A percentile compares a stretch with the other conserved stretches of the same genome.
phyloP scores from a whole-genome alignment of 2,113 vertebrate species.

The Neolamprologus modestus region DNA sequence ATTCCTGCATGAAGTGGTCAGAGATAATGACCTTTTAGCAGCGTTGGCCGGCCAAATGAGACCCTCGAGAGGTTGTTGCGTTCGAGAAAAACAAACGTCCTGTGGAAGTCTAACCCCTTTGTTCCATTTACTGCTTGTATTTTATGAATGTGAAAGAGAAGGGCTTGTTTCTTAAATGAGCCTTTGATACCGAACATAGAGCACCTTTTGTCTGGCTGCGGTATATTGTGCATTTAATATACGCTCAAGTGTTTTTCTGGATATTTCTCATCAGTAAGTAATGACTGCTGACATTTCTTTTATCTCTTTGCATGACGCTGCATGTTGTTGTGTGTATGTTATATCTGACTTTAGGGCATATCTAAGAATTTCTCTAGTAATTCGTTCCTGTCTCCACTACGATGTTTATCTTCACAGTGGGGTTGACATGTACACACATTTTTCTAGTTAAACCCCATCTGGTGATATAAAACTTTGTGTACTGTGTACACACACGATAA shows the following conservation, averaged over 20 bases:
- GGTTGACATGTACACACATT: slow-evolving; percentile 52
- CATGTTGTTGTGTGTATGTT: not conserved
- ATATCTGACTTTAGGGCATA: not conserved
- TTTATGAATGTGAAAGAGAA: not conserved
- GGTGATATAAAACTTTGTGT: slow-evolving; percentile 23
- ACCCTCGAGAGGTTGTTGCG: slow-evolving; percentile 43
- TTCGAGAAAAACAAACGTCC: slow-evolving; percentile 35
- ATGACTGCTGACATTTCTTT: not conserved
- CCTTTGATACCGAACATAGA: not conserved
- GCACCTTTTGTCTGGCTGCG: not conserved
- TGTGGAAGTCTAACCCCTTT: slow-evolving; percentile 36
- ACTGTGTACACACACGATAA: slow-evolving; percentile 17
- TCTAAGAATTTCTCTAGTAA: not conserved
- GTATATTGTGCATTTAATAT: not conserved
- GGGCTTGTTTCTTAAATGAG: not conserved
- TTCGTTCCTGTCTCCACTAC: not conserved
- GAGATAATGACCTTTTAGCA: slow-evolving; percentile 54
- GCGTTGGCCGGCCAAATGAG: slow-evolving; percentile 40
- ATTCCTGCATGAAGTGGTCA: slow-evolving; percentile 35
- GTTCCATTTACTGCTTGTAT: slow-evolving; percentile 33
- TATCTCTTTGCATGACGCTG: not conserved
- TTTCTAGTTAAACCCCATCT: slow-evolving; percentile 9
- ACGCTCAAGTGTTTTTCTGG: not conserved
- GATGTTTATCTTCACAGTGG: not conserved
- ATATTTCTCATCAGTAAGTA: slow-evolving; percentile 28